Conservation (phyloP, 2,797 vertebrate genomes). For the Alcedo quadribrachys region DNA sequence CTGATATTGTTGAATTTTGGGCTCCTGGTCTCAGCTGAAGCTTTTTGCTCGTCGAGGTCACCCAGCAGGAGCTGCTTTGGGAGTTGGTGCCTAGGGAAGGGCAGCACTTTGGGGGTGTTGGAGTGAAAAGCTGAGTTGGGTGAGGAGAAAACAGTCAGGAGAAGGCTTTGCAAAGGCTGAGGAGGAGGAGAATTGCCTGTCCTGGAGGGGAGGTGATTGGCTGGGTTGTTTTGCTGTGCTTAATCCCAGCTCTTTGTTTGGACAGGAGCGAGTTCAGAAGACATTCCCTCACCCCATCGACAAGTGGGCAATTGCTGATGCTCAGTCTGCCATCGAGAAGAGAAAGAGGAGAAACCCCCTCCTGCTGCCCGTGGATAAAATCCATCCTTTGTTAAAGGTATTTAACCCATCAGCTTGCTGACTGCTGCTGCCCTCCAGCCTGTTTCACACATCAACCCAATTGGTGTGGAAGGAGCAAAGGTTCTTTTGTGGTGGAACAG, state of each 20-base stretch:
- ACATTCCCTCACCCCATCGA: conserved; percentile 98
- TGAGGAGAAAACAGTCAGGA: background rate
- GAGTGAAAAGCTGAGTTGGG: background rate
- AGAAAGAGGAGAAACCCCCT: conserved; percentile 93
- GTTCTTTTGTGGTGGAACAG: background rate
- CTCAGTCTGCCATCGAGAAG: conserved; percentile 96
- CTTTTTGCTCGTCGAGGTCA: background rate
- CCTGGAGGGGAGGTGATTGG: background rate
- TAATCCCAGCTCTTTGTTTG: conserved; percentile 1
- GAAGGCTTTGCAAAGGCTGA: background rate
- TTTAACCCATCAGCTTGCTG: background rate
- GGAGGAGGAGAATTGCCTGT: background rate
- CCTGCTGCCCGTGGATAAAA: conserved; percentile 97
- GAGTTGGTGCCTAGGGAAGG: background rate
- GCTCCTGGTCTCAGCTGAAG: background rate
- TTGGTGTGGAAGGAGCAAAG: too few species aligned
- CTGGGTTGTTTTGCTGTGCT: background rate
- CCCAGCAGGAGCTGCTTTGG: background rate
- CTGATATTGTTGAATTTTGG: background rate
- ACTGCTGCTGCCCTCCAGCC: background rate
- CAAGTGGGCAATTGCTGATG: conserved; percentile 98
- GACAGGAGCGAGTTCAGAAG: conserved; percentile 96
- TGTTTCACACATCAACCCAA: too few species aligned
- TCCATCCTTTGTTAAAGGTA: conserved; percentile 96
- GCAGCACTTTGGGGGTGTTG: background rate